A percentile compares a stretch with the other conserved stretches of the same genome.
phyloP scores from a whole-genome alignment of 2,113 vertebrate genomes.

The Hypocryptadius cinnamomeus region DNA sequence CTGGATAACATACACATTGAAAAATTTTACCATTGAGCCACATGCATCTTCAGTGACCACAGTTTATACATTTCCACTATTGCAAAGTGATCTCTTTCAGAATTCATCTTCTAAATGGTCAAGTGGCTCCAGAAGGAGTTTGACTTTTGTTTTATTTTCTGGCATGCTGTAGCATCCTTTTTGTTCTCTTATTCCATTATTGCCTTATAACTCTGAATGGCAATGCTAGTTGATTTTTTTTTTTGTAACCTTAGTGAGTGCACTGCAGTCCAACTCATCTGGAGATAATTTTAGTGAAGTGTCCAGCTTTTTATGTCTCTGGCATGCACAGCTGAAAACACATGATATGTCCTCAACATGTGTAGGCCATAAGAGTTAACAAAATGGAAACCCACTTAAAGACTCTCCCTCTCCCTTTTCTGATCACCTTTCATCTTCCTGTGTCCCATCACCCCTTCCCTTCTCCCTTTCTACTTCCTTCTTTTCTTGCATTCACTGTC shows the following conservation, averaged over 20 bases:
- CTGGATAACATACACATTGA: background rate
- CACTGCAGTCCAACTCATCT: background rate
- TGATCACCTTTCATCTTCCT: slow-evolving; percentile 61
- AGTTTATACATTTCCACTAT: background rate
- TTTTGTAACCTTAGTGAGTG: background rate
- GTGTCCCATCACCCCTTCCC: slow-evolving; percentile 38
- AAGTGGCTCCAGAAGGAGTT: background rate
- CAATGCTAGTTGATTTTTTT: background rate
- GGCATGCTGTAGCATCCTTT: background rate
- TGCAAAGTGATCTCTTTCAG: background rate
- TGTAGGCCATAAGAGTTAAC: slow-evolving; percentile 22
- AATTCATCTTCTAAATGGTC: background rate
- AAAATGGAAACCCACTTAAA: slow-evolving; percentile 58
- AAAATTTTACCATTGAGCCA: background rate
- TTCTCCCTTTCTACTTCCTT: slow-evolving; percentile 61
- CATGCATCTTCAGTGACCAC: background rate
- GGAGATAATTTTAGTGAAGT: background rate
- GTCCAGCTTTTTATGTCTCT: background rate
- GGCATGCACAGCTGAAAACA: slow-evolving; percentile 20
- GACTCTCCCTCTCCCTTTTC: slow-evolving; percentile 64
- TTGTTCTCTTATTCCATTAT: slow-evolving; percentile 16
- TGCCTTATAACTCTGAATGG: background rate
- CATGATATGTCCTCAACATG: background rate
- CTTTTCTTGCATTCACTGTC: slow-evolving; percentile 73
- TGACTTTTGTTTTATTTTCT: background rate